These are phyloP conservation scores for Engraulis encrasicolus DNA, from an alignment of 2,113 vertebrate genomes.

Conservation along the genomic window DNA sequence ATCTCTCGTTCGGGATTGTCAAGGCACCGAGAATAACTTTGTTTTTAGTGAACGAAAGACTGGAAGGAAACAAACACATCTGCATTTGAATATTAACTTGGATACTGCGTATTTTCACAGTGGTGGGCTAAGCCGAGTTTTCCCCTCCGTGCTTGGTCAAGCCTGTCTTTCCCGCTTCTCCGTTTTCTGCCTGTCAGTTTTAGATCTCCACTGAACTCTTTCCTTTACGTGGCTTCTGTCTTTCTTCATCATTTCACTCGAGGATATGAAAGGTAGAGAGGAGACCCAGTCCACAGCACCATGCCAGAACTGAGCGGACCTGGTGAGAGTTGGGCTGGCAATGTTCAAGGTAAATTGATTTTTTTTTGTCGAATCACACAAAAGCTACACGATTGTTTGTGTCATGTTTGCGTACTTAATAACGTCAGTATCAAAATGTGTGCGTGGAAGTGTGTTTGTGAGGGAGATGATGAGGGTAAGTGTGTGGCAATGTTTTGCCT, in stretches of 20 bases:
- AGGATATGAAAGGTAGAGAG: conserved; percentile 82
- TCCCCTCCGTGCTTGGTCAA: background rate
- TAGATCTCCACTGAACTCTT: conserved; percentile 44
- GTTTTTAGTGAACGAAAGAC: no score
- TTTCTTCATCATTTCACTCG: conserved; percentile 71
- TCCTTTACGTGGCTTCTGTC: conserved; percentile 64
- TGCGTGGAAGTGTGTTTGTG: background rate
- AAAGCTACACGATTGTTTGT: background rate
- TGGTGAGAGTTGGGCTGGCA: conserved; percentile 79
- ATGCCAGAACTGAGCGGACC: conserved; percentile 81
- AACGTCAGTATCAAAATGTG: background rate
- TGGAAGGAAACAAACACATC: background rate
- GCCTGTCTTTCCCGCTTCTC: background rate
- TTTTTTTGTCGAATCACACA: background rate
- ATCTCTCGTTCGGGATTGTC: background rate
- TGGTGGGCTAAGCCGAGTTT: background rate
- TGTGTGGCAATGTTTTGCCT: no score
- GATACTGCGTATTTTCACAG: background rate
- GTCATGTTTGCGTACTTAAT: background rate
- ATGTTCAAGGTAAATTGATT: conserved; percentile 78
- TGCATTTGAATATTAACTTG: background rate
- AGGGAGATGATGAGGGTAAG: background rate
- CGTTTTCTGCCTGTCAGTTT: conserved; percentile 4
- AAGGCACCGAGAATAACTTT: background rate
- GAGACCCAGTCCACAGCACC: conserved; percentile 77